Evolutionary conservation across 2,113 vertebrate genomes (phyloP), one percentile per base, ranked within the genome.

Genomic region (Periophthalmodon schlosseri): DNA sequence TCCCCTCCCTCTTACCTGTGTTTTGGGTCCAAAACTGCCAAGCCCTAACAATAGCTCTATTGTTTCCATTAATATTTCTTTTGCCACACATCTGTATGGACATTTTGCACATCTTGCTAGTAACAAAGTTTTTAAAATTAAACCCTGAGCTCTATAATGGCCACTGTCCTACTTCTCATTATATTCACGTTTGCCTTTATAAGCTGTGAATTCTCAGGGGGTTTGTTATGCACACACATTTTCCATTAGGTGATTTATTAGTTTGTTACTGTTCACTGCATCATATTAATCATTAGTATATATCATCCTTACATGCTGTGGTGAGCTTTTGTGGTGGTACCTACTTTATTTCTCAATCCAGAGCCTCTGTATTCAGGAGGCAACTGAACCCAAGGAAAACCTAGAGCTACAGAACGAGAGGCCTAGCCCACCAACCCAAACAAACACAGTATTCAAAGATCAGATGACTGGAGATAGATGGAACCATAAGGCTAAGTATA

Each of bases 321-420:
- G 36, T 15, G 57, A 15, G 57, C 63, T 5, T 2, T 65, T 11
- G 34, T 11, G 34, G 34, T 5, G 73, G 85, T 90, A 95, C 94
- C 88, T 96, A 96, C 95, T 96, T 96, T 95, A 87, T 94, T 94
- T 86, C 91, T 90, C 73, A 94, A 67, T 28, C 92, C 91, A 91
- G 89, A 94, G 91, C 91, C 94, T 83, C 94, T 92, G 84, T 96
- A 96, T 79, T 96, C 94, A 76, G 93, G 93, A 92, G 92, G 93
- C 80, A 95, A 88, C 85, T 94, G 94, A 89, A 95, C 92, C 91
- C 89, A 92, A 14, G 95, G 93, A 79, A 95, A 95, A 84, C 88
- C 81, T 91, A 94, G 74, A n/a, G 81, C 82, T 72, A 87, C 82
- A 60, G 83, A 68, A 89, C 81, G 78, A 84, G 82, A 49, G 36